These are phyloP conservation scores for Cylas formicarius DNA, from an alignment of 1,140 invertebrate species.

Conservation along the genomic window DNA sequence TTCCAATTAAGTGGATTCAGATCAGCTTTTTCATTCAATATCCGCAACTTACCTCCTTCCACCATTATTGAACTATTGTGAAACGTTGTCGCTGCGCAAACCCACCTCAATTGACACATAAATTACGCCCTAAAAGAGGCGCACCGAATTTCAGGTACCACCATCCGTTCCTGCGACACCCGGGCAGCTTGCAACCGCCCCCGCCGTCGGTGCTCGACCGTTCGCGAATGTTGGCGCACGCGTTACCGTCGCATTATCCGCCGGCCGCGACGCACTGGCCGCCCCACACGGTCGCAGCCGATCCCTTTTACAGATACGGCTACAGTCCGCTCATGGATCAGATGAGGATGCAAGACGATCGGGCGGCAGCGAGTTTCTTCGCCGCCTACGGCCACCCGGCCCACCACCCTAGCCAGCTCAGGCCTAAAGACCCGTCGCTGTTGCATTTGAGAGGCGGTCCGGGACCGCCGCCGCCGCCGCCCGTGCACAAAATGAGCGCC, in stretches of 20 bases:
- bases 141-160: constrained; percentile 21
- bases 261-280: constrained; percentile 52
- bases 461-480: constrained; percentile 25
- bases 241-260: constrained; percentile 46
- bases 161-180: constrained; percentile 45
- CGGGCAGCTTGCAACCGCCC: constrained; percentile 47
- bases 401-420: constrained; percentile 39
- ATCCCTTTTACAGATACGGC: constrained; percentile 55
- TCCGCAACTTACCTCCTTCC: too few species aligned
- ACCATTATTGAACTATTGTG: too few species aligned
- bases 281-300: constrained; percentile 45
- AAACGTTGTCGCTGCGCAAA: too few species aligned
- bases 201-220: constrained; percentile 41
- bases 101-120: background rate
- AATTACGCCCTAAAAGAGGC: background rate
- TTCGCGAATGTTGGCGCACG: constrained; percentile 47
- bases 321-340: constrained; percentile 69
- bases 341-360: constrained; percentile 62
- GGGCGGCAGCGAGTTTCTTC: constrained; percentile 63
- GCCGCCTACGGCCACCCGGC: constrained; percentile 31
- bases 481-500: constrained; percentile 35
- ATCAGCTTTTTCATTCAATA: too few species aligned
- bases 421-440: constrained; percentile 49
- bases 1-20: too few species aligned
- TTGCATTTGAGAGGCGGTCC: constrained; percentile 41